These are phyloP conservation scores for Drosophila parthenogenetica DNA, from an alignment of 2,888 invertebrate genomes.

Conservation along the genomic window DNA sequence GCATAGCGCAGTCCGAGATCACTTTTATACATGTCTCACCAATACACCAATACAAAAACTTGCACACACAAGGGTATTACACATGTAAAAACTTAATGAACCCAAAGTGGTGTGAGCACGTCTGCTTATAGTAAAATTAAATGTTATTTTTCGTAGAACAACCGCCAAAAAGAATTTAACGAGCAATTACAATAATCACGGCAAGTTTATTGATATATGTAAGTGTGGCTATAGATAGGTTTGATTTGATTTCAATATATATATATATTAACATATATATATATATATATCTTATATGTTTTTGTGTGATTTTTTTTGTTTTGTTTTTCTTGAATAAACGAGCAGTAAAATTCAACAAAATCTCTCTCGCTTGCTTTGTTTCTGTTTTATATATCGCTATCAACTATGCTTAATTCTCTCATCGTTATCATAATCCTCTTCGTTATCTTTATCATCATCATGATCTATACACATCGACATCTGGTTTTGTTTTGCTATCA, in stretches of 20 bases:
- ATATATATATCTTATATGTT: slow-evolving; percentile 39
- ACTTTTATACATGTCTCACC: no score
- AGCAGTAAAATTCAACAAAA: slow-evolving; percentile 81
- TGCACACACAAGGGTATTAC: no score
- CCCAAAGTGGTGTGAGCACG: no score
- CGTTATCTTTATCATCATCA: slow-evolving; percentile 25
- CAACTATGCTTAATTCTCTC: slow-evolving; percentile 71
- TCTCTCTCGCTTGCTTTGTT: slow-evolving; percentile 47
- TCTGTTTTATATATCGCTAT: slow-evolving; percentile 53
- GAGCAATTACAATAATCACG: slow-evolving; percentile 67
- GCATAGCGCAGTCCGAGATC: no score
- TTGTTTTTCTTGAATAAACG: slow-evolving; percentile 73
- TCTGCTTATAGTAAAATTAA: no score
- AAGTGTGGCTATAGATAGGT: slow-evolving; percentile 72
- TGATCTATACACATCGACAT: slow-evolving; percentile 76
- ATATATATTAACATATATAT: slow-evolving; percentile 13
- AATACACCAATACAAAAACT: no score
- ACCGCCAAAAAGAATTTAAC: slow-evolving; percentile 22
- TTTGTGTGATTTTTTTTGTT: slow-evolving; percentile 28
- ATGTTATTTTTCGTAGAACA: no score
- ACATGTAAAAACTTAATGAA: no score
- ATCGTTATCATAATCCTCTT: slow-evolving; percentile 32
- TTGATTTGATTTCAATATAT: slow-evolving; percentile 56
- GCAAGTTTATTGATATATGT: slow-evolving; percentile 75
- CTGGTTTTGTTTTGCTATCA: slow-evolving; percentile 83